phyloP scores from a whole-genome alignment of 2,888 invertebrate genomes.

The Beris chalybata region DNA sequence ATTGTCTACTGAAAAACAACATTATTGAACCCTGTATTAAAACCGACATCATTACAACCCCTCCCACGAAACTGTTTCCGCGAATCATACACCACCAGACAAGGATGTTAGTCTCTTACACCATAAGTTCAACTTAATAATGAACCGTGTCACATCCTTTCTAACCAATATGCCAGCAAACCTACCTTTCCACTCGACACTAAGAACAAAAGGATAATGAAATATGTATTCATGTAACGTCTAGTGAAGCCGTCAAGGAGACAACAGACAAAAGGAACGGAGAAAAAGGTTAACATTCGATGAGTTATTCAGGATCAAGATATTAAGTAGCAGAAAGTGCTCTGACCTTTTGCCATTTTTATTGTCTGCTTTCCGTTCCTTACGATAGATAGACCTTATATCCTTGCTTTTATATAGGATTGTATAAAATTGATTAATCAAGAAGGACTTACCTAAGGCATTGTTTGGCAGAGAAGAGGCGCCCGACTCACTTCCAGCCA shows the following conservation, averaged over 20 bases:
- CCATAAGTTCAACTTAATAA: too few relatives aligned
- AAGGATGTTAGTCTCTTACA: too few relatives aligned
- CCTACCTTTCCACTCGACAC: too few relatives aligned
- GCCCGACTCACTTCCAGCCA: conserved; percentile 48
- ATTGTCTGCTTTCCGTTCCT: too few relatives aligned
- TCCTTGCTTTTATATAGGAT: background rate
- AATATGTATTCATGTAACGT: conserved; percentile 11
- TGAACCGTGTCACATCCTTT: too few relatives aligned
- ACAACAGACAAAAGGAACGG: background rate
- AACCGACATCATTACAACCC: too few relatives aligned
- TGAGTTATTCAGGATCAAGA: conserved; percentile 15
- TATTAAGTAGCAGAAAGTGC: background rate
- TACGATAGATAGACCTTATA: background rate
- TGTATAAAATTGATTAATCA: background rate
- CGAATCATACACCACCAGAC: too few relatives aligned
- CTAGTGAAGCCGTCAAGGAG: background rate
- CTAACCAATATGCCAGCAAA: too few relatives aligned
- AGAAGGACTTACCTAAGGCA: conserved; percentile 21
- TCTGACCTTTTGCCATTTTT: conserved; percentile 3
- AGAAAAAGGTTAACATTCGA: conserved; percentile 4
- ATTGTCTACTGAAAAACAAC: too few relatives aligned
- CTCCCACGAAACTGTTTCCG: too few relatives aligned
- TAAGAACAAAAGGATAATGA: background rate
- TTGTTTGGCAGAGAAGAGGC: conserved; percentile 50
- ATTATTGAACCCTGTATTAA: too few relatives aligned